phyloP scores from a whole-genome alignment of 1,140 invertebrate genomes.

The Heterodera carotae region DNA sequence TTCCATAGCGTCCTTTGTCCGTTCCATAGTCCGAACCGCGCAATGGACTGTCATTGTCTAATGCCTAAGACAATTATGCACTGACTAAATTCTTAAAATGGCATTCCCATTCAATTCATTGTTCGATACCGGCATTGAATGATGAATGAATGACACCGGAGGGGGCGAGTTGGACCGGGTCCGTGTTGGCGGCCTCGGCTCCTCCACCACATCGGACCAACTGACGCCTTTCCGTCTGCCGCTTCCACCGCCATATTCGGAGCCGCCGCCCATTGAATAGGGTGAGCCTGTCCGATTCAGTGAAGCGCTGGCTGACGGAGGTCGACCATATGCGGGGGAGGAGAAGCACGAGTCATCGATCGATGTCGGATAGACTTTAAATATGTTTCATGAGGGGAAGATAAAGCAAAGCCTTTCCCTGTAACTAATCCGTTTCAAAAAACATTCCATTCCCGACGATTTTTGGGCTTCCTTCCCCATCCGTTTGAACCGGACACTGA shows the following conservation, averaged over 20 bases:
- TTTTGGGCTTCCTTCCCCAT: no score
- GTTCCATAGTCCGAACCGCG: neutral
- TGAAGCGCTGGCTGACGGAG: neutral
- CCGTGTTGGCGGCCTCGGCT: slow-evolving; percentile 26
- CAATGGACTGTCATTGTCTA: neutral
- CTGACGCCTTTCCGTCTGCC: slow-evolving; percentile 49
- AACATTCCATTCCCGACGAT: no score
- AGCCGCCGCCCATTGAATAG: slow-evolving; percentile 3
- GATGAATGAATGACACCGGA: slow-evolving; percentile 13
- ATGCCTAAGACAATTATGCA: neutral
- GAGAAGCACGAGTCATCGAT: neutral
- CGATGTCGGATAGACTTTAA: neutral
- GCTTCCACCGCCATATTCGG: slow-evolving; percentile 13
- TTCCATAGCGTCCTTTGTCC: neutral
- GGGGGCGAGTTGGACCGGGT: slow-evolving; percentile 53
- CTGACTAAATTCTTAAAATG: neutral
- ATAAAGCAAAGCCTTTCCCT: no score
- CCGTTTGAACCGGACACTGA: no score
- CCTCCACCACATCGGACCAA: slow-evolving; percentile 50
- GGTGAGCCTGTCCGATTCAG: neutral
- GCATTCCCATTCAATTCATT: no score
- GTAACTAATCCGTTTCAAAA: no score
- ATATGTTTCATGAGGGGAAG: neutral
- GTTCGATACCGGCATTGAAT: neutral
- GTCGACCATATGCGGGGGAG: neutral